These are phyloP conservation scores for Drosophila chauvacae DNA, from an alignment of 1,140 invertebrate species.

Conservation along the genomic window DNA sequence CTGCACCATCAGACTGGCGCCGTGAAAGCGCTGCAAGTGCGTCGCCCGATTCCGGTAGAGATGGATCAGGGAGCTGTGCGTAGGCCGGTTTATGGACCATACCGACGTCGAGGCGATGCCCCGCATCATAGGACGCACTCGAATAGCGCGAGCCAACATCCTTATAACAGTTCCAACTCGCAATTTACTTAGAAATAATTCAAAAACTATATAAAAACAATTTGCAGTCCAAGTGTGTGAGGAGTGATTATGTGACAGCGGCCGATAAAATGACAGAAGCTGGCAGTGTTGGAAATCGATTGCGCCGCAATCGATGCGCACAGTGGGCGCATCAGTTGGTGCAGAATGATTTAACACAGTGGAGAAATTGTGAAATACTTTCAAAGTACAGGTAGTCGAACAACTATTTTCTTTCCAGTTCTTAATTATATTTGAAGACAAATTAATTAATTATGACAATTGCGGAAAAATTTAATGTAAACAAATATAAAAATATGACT, in stretches of 20 bases:
- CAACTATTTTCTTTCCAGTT: not conserved
- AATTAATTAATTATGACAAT: too few species aligned
- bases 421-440: not conserved
- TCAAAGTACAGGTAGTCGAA: not conserved
- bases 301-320: not conserved
- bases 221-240: constrained; percentile 43
- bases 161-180: constrained; percentile 26
- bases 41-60: constrained; percentile 27
- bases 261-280: constrained; percentile 61
- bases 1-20: constrained; percentile 43
- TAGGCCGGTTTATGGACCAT: constrained; percentile 43
- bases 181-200: constrained; percentile 47
- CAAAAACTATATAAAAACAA: constrained; percentile 44
- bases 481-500: too few species aligned
- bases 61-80: constrained; percentile 45
- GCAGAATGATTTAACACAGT: not conserved
- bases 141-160: constrained; percentile 65
- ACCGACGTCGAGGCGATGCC: constrained; percentile 48
- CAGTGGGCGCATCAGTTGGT: constrained; percentile 4
- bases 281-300: constrained; percentile 22
- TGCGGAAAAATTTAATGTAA: too few species aligned
- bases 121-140: constrained; percentile 59
- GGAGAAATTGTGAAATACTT: constrained; percentile 5
- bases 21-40: constrained; percentile 35
- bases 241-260: constrained; percentile 73